A percentile compares a stretch with the other conserved stretches of the same genome.
phyloP scores from a whole-genome alignment of 2,888 invertebrate species.

The Entomobrya multifasciata region DNA sequence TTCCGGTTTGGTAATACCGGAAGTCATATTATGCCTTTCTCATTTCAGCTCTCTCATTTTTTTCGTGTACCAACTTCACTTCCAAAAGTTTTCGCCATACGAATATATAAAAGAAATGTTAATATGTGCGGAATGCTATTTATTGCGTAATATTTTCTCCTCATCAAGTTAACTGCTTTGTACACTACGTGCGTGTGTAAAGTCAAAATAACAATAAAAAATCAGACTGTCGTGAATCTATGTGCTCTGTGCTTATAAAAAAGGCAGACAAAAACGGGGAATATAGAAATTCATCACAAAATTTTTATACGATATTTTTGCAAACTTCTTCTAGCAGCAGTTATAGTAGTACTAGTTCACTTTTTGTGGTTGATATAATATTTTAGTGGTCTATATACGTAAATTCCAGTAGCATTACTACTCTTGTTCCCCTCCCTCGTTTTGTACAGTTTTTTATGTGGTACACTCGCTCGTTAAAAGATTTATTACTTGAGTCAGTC shows the following conservation, averaged over 20 bases:
- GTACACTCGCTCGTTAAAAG: slow-evolving; percentile 35
- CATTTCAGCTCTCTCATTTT: background rate
- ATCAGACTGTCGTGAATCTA: no score
- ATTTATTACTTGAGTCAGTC: slow-evolving; percentile 48
- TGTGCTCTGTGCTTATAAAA: no score
- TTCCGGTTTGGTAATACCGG: no score
- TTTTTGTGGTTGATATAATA: no score
- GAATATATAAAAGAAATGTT: no score
- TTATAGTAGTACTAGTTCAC: background rate
- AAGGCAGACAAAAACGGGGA: background rate
- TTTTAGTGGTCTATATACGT: background rate
- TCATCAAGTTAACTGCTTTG: slow-evolving; percentile 43
- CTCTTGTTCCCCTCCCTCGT: background rate
- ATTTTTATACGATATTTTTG: slow-evolving; percentile 42
- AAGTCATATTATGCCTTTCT: no score
- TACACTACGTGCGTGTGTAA: no score
- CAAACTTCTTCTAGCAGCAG: slow-evolving; percentile 13
- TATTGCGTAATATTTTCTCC: background rate
- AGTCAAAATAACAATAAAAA: slow-evolving; percentile 22
- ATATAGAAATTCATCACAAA: slow-evolving; percentile 8
- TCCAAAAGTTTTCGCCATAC: no score
- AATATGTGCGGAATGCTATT: background rate
- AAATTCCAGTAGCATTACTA: background rate
- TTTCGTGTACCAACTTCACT: background rate
- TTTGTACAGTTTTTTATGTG: slow-evolving; percentile 37